Evolutionary conservation across 2,888 invertebrate genomes (phyloP), one percentile per base, ranked within the genome.

Genomic region (Diaphora mendica): DNA sequence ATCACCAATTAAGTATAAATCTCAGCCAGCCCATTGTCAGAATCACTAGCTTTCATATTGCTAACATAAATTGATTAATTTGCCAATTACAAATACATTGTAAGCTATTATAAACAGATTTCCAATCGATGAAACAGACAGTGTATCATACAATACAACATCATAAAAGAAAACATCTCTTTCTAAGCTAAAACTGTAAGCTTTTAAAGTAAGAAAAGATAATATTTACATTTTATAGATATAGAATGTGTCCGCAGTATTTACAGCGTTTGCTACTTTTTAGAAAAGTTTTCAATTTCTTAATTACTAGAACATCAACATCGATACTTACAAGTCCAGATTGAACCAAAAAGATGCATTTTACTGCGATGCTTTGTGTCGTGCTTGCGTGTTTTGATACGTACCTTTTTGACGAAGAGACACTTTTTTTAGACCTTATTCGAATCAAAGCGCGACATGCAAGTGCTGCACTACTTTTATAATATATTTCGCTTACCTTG

Each of bases 181-280:
- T 76, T 81, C 72, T 72, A 84, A 89, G 87, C 86, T 72, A 80
- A 83, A 77, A 79, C 79, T 78, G 76, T 78, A 91, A 90, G 90
- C 90, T 78, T 83, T 82, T 86, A 85, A 77, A 88, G 85, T 82
- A 85, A 82, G 83, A 78, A 76, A 68, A 81, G 83, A 82, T 86
- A 62, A 30, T 59, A 80, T 89, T 87, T 90, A 89, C 90, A 87
- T 87, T 90, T 44, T 23, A 82, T 39, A 79, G 85, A 64, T 44
- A 35, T 35, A 23, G 55, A 68, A 78, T 85, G 80, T 79, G 17
- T 65, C 85, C 77, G 92, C 92, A 83, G 80, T 93, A 94, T 95
- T 74, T 95, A 95, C 95, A 95, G 95, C 95, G 81, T 89, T 89
- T 64, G 87, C 82, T 75, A 83, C 84, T 85, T 76, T 75, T 70